Evolutionary conservation across 1,140 invertebrate species (phyloP).

Genomic region (Leucophenga varia): DNA sequence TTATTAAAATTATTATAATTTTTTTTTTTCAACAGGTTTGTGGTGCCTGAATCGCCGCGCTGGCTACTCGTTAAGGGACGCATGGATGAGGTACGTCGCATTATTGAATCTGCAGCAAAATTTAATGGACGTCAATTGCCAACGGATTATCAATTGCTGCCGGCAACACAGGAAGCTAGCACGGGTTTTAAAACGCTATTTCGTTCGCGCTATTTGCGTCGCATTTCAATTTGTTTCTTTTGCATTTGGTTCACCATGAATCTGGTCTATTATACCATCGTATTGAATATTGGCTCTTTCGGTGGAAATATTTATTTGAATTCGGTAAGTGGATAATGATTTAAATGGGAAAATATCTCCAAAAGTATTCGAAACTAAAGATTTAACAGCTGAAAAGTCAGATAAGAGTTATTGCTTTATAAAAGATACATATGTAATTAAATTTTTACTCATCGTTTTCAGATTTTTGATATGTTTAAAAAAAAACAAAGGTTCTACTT

Average conservation of each 20-base stretch:
- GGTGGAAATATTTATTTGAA: slow-evolving; percentile 71
- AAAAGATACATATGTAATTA: too few species aligned
- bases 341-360: too few species aligned
- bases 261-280: slow-evolving; percentile 71
- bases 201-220: slow-evolving; percentile 62
- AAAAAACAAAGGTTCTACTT: too few species aligned
- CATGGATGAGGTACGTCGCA: slow-evolving; percentile 67
- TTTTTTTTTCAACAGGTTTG: slow-evolving; percentile 60
- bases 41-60: slow-evolving; percentile 81
- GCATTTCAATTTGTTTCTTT: slow-evolving; percentile 67
- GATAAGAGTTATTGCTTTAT: too few species aligned
- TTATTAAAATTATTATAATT: background rate
- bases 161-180: slow-evolving; percentile 53
- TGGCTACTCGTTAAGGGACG: slow-evolving; percentile 78
- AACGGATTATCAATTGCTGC: slow-evolving; percentile 63
- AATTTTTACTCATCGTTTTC: too few species aligned
- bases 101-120: slow-evolving; percentile 69
- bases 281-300: slow-evolving; percentile 70
- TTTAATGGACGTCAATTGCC: slow-evolving; percentile 65
- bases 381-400: too few species aligned
- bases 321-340: slow-evolving; percentile 59
- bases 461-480: too few species aligned
- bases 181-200: slow-evolving; percentile 65
- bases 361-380: too few species aligned
- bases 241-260: slow-evolving; percentile 74